Evolutionary conservation across 2,113 vertebrate species (phyloP).

Genomic region (Ophthalmolycus amberensis): DNA sequence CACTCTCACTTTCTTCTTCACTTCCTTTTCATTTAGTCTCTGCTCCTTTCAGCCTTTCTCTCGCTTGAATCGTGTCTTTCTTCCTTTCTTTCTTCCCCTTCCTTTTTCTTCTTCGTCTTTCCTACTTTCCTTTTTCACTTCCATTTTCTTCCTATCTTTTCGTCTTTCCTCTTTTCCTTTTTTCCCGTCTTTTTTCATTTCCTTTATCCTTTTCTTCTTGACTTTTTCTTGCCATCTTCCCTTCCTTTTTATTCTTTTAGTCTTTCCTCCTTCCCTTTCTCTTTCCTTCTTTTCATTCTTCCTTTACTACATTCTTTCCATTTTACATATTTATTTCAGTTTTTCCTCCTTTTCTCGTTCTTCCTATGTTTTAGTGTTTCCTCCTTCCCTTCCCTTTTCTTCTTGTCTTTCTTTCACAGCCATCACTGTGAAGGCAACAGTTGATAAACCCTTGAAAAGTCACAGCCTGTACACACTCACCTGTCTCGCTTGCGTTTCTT

Average conservation of each 20-base stretch:
- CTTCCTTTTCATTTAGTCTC: neutral
- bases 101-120: neutral
- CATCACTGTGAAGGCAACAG: neutral
- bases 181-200: neutral
- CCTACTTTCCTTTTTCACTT: neutral
- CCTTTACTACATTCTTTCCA: neutral
- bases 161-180: neutral
- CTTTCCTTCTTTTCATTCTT: neutral
- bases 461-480: conserved; percentile 72
- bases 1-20: neutral
- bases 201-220: neutral
- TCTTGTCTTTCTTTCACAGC: neutral
- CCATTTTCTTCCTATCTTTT: neutral
- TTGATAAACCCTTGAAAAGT: conserved; percentile 29
- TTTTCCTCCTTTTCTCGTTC: neutral
- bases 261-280: neutral
- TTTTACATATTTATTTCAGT: neutral
- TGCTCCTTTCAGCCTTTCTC: neutral
- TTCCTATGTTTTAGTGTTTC: neutral
- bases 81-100: neutral
- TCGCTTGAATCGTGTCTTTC: neutral
- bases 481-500: conserved; percentile 96
- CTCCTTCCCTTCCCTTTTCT: neutral
- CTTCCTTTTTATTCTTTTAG: neutral
- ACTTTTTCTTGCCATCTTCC: neutral